These are phyloP conservation scores for Tragelaphus scriptus DNA, from an alignment of 2,113 vertebrate species.

Conservation along the genomic window DNA sequence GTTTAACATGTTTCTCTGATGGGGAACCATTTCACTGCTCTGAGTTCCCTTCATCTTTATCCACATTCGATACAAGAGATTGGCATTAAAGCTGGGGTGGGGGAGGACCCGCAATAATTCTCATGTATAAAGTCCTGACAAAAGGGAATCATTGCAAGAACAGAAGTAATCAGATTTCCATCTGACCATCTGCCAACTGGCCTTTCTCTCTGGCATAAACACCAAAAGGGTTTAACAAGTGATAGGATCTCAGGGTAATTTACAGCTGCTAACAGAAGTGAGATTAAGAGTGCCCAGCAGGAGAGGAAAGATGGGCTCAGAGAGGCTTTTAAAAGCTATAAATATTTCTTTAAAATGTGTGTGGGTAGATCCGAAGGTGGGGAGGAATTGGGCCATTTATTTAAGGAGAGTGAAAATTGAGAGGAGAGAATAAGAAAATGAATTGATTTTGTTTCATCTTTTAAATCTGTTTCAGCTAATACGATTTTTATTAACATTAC, in stretches of 20 bases:
- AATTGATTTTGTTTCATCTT: neutral
- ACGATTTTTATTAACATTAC: neutral
- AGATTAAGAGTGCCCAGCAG: neutral
- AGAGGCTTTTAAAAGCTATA: conserved; percentile 8
- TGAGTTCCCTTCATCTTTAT: neutral
- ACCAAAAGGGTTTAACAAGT: neutral
- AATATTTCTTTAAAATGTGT: neutral
- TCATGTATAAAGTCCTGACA: neutral
- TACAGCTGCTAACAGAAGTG: neutral
- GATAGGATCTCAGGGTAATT: neutral
- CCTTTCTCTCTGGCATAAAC: neutral
- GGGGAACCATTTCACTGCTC: neutral
- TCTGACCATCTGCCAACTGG: neutral
- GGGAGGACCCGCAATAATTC: neutral
- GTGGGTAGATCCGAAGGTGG: neutral
- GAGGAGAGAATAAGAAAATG: neutral
- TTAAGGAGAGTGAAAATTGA: neutral
- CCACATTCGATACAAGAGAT: neutral
- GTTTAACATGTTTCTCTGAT: neutral
- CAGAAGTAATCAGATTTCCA: neutral
- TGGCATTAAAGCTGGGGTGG: neutral
- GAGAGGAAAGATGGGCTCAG: neutral
- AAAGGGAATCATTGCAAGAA: neutral
- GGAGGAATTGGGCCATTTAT: neutral
- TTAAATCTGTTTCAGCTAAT: neutral